phyloP scores from a whole-genome alignment of 2,113 vertebrate species.

The Phoenicopterus ruber region DNA sequence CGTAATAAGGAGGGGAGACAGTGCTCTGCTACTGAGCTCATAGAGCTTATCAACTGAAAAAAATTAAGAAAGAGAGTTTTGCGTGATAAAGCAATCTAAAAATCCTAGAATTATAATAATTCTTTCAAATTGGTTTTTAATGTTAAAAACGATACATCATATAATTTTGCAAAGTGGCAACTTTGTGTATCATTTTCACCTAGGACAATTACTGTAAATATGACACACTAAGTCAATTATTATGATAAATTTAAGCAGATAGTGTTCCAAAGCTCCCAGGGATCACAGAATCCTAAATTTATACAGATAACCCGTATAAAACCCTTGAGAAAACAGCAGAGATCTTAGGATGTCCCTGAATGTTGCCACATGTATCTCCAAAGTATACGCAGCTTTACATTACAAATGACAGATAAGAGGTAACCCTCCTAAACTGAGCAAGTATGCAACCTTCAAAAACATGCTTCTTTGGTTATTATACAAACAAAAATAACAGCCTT shows the following conservation, averaged over 20 bases:
- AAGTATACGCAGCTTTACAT: background rate
- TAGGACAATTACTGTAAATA: background rate
- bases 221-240: background rate
- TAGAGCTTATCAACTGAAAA: slow-evolving; percentile 98
- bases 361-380: rapidly evolving
- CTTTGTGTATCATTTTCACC: background rate
- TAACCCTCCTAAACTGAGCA: background rate
- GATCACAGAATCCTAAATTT: background rate
- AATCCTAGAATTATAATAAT: background rate
- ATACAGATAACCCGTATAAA: background rate
- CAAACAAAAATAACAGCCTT: background rate
- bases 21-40: slow-evolving; percentile 99
- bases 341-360: background rate
- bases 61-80: background rate
- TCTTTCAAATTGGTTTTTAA: background rate
- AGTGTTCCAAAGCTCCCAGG: background rate
- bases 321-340: background rate
- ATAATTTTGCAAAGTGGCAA: background rate
- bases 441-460: background rate
- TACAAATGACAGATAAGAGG: background rate
- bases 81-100: background rate
- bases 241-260: background rate
- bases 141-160: background rate
- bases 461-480: background rate
- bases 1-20: slow-evolving; percentile 98